Evolutionary conservation across 2,113 vertebrate genomes (phyloP), one percentile per base, ranked within the genome.

Genomic region (Pogona vitticeps): DNA sequence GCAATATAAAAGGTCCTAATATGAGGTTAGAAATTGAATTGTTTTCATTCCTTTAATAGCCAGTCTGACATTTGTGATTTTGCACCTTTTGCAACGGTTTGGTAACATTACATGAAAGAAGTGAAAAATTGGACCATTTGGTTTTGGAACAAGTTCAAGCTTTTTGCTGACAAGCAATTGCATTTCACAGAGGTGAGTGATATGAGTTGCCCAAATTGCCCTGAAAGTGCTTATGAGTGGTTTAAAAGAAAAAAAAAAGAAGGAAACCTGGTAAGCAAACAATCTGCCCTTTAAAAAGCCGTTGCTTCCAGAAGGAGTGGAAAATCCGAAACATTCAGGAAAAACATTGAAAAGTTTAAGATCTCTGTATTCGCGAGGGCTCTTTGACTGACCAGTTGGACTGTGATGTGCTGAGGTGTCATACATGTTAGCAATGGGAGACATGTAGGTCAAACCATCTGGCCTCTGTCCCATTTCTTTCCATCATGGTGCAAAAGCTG

Each of bases 101-200:
- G 18, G 56, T 86, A 77, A 81, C 58, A 86, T 73, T 80, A 65
- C 70, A 80, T 59, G 68, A 36, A 52, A 70, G 78, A 86, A 65
- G 26, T 67, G 75, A 63, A 76, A 58, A 65, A 26, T 75, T 36
- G 52, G 84, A 20, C 76, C 84, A 59, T 86, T 86, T 61, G 18
- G 6, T 72, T 86, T 86, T 86, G 67, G 52, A 86, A 28, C 21
- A 80, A 26, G 52, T 71, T 86, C 76, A 80, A 26, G 5, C 6
- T 65, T 73, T 86, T 75, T 63, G 38, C 46, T 73, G 68, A 73
- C 28, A 86, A 86, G 85, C 28, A 46, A 80, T 80, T 86, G 70
- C 70, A 72, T 86, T 86, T 86, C 56, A 86, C 3, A 46, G 40
- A 63, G 70, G 58, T 75, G 56, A 80, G 42, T 40, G 21, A 78